A percentile compares a stretch with the other conserved stretches of the same genome.
phyloP scores from a whole-genome alignment of 2,797 vertebrate species.

The Chelonia mydas region DNA sequence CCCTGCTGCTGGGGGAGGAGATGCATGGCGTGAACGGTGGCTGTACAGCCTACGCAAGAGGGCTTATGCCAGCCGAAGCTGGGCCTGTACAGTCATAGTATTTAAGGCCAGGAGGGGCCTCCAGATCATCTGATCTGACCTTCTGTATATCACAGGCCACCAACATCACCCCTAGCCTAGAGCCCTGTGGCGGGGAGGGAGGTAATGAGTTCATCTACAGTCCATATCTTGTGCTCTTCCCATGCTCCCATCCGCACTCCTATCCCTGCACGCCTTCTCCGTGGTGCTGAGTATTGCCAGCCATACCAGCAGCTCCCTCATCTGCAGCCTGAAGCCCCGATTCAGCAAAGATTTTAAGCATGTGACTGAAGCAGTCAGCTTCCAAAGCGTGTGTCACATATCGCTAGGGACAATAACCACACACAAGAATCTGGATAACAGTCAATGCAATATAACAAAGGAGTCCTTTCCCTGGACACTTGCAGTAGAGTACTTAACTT shows the following conservation, averaged over 20 bases:
- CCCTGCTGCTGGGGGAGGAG: neutral
- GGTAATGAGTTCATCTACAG: too few species aligned
- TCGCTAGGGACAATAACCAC: neutral
- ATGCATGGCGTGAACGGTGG: too few species aligned
- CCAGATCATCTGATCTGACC: too few species aligned
- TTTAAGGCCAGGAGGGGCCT: too few species aligned
- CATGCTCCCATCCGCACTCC: neutral
- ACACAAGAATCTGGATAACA: neutral
- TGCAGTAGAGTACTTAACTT: neutral
- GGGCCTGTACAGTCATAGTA: too few species aligned
- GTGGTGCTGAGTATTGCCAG: neutral
- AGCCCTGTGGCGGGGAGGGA: too few species aligned
- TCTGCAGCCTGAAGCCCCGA: accelerated
- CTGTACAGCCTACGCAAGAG: too few species aligned
- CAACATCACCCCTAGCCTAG: too few species aligned
- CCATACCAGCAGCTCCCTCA: neutral
- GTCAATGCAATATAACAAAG: neutral
- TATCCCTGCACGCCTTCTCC: neutral
- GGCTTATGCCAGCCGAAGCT: too few species aligned
- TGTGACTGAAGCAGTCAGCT: accelerated
- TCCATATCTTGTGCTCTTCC: neutral
- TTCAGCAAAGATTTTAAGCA: neutral
- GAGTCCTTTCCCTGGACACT: neutral
- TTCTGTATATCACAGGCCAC: too few species aligned
- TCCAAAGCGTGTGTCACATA: accelerated